Conservation (phyloP, 2,113 vertebrate genomes). For the Uria lomvia region DNA sequence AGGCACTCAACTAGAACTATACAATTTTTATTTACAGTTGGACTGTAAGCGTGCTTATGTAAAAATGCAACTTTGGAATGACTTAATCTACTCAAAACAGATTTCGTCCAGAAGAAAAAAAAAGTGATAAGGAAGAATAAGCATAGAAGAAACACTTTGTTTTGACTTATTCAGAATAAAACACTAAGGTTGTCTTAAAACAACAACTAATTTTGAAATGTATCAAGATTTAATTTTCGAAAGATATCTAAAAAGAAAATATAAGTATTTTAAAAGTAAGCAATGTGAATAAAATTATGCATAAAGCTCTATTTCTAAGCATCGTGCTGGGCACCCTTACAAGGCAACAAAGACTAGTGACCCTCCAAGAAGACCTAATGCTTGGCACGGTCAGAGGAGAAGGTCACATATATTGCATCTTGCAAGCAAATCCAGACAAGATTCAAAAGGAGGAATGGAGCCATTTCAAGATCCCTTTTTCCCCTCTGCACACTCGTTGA, state of each 20-base stretch:
- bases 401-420: not conserved
- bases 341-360: not conserved
- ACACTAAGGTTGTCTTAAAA: not conserved
- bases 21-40: not conserved
- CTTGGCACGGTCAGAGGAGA: not conserved
- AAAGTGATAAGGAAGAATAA: not conserved
- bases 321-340: not conserved
- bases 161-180: not conserved
- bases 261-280: not conserved
- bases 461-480: not conserved
- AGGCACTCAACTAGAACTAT: not conserved
- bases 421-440: not conserved
- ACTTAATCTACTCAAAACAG: not conserved
- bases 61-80: not conserved
- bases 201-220: not conserved
- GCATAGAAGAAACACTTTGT: not conserved
- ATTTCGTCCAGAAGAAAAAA: not conserved
- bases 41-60: not conserved
- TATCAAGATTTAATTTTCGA: not conserved
- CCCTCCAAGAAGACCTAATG: not conserved
- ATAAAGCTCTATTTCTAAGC: not conserved
- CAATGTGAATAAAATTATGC: not conserved
- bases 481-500: not conserved
- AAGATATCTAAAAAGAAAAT: not conserved
- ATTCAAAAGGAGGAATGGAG: not conserved